These are phyloP conservation scores for Nematostella vectensis DNA, from an alignment of 92 coral and sea anemone genomes.

Conservation along the genomic window DNA sequence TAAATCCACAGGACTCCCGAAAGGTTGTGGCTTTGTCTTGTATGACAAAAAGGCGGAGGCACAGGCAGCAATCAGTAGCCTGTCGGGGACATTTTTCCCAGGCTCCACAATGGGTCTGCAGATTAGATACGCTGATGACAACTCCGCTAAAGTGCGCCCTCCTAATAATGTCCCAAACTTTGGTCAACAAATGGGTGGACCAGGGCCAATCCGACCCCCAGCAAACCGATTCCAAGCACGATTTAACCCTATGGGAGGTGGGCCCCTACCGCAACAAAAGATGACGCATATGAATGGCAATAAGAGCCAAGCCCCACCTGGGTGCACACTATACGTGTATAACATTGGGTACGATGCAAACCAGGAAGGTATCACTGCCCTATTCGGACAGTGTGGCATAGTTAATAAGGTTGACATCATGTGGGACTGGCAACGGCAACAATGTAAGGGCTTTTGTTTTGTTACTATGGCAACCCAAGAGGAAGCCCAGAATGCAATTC, in stretches of 20 bases:
- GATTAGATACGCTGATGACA: constrained; percentile 78
- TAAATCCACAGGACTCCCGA: constrained; percentile 48
- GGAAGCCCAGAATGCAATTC: constrained; percentile 61
- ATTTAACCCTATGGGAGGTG: constrained; percentile 52
- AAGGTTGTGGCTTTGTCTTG: constrained; percentile 70
- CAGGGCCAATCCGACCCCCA: constrained; percentile 64
- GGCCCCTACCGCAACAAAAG: constrained; percentile 31
- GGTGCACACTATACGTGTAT: constrained; percentile 54
- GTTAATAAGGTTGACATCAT: constrained; percentile 63
- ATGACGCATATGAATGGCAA: constrained; percentile 17
- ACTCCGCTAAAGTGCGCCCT: constrained; percentile 48
- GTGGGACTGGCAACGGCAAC: constrained; percentile 69
- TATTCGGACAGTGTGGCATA: constrained; percentile 55
- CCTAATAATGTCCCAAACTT: constrained; percentile 21
- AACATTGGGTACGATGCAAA: constrained; percentile 56
- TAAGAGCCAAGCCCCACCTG: constrained; percentile 15
- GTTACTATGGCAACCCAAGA: constrained; percentile 62
- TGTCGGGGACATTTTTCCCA: constrained; percentile 41
- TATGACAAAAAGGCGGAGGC: constrained; percentile 60
- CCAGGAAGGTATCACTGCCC: constrained; percentile 49
- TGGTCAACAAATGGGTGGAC: constrained; percentile 27
- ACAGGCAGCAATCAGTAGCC: constrained; percentile 51
- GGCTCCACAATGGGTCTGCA: constrained; percentile 41
- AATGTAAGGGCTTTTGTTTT: constrained; percentile 73
- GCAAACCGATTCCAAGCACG: constrained; percentile 57